Base-by-base conservation (phyloP, 2,888 invertebrate genomes). In the Nasonovia ribisnigri region DNA sequence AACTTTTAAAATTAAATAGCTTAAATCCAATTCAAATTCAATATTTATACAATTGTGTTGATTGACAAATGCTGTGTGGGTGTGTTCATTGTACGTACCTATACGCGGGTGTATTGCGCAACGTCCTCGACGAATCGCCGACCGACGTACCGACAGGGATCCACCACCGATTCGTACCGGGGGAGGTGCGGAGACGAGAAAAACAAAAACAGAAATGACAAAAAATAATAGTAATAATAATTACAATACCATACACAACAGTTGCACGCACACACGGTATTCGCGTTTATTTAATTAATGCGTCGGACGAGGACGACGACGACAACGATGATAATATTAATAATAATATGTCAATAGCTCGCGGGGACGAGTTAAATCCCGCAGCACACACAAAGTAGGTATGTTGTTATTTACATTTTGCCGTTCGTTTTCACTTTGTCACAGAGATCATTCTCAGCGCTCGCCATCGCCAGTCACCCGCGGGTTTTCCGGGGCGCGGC, bases 401-500 rank as follows among this genome's bases (percentile, higher is more conserved):
- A 48, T 60, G 90, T 60, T 90, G 42, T 93, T 93, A 90, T 93
- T 93, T 93, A 84, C 90, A 57, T 93, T 93, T 60, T 84, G 54
- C 88, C 88, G 67, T 46, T 48, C 51, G 46, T 60, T 92, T 92
- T 92, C 67, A 87, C 92, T 87, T 60, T 92, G 89, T 60, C 84
- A 42, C 91, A 16, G 46, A 67, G 46, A 90, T 67, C 84, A 26
- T 60, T 60, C 67, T 29, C 51, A 89, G 89, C 10, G 57, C 29
- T 84, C n/a, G 46, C 46, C 6, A 0, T 5, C 43, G 54, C 13
- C 42, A n/a, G 5, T 36, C 46, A 13, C 26, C 77, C 46, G 67
- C 84, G 67, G 91, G 6, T 36, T 36, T 51, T 51, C 36, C 51
- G 51, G 36, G 51, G 48, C 54, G 84, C 86, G 91, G 16, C 24